Percentiles rank a stretch among this genome's conserved stretches.
phyloP scores from a whole-genome alignment of 2,113 vertebrate genomes.

The Cichladusa arquata region DNA sequence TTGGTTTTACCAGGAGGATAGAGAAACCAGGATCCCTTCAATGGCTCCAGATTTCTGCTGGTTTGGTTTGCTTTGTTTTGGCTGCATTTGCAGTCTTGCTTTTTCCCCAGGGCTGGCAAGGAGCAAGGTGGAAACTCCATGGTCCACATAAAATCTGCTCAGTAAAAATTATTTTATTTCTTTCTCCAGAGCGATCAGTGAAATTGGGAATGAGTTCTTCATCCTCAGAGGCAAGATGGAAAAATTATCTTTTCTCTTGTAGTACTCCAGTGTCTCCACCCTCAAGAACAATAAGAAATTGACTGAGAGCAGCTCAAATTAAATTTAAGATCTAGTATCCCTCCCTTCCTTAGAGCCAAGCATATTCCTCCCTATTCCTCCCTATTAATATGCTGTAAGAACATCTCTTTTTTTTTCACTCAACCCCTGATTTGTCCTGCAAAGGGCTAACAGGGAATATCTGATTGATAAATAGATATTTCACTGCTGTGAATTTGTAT shows the following conservation, averaged over 20 bases:
- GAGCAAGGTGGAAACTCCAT: background rate
- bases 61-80: conserved; percentile 21
- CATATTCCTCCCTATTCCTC: background rate
- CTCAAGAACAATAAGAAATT: background rate
- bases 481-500: background rate
- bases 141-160: background rate
- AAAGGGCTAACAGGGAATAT: background rate
- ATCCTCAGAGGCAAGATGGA: background rate
- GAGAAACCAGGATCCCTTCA: background rate
- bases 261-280: background rate
- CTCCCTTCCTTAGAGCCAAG: background rate
- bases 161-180: background rate
- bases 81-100: background rate
- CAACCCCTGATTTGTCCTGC: background rate
- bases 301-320: background rate
- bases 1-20: background rate
- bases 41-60: background rate
- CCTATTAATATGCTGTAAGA: background rate
- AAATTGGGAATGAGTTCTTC: background rate
- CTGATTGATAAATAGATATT: background rate
- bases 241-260: background rate
- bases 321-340: background rate
- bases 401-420: background rate
- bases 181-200: background rate
- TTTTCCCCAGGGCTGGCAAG: background rate